Base-by-base conservation (phyloP, 2,113 vertebrate species). In the Cebus imitator region DNA sequence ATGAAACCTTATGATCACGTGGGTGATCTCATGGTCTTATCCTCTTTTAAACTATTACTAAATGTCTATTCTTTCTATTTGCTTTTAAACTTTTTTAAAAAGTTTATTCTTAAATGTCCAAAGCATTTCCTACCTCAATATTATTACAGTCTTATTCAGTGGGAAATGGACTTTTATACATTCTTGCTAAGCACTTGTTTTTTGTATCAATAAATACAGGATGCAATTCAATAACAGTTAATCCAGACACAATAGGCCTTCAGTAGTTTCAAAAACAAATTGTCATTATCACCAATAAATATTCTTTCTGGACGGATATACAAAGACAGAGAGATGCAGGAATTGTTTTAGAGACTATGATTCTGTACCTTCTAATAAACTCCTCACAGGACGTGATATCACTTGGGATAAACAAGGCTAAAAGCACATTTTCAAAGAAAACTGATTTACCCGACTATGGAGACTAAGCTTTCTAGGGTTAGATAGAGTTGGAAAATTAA, bases 1-100 rank as follows among this genome's bases (percentile, higher is more conserved):
- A 11, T 58, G 66, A 37, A 40, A 50, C 4, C 2, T 1, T 7
- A 1, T 4, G 11, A 11, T 37, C 40, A 52, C 1, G 0, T 21
- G 35, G 81, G 40, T 18, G 17, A 50, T 14, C 43, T 40, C 35
- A 10, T n/a, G 18, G 20, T 40, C 45, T 32, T 45, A 20, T 4
- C 17, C 3, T 82, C 32, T 17, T 64, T 30, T 45, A 21, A 48
- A 16, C 3, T 40, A 17, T 48, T 48, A 48, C 61, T 52, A 64
- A 18, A 73, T 64, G 32, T 30, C 3, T 27, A 64, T 30, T n/a
- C 12, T 40, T 37, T 25, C 11, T 66, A 11, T 18, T 16, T 58
- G 52, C 9, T 32, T 30, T 25, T 30, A 4, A 64, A 64, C 9
- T 32, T 37, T 25, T 30, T 4, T 13, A 30, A 57, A 64, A 57